These are phyloP conservation scores for Cossypha dichroa DNA, from an alignment of 2,797 vertebrate genomes.

Conservation along the genomic window DNA sequence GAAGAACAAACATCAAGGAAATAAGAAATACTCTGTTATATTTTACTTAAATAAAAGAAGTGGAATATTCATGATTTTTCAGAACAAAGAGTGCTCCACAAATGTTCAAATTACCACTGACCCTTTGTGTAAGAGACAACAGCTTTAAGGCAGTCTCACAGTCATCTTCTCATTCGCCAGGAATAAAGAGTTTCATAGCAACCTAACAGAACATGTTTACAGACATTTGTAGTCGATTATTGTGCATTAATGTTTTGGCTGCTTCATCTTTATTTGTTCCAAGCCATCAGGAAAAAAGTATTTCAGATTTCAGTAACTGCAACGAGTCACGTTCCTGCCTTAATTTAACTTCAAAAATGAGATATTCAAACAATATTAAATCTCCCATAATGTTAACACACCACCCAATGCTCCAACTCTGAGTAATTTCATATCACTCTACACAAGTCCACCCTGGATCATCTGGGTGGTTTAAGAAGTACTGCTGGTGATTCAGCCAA, in stretches of 20 bases:
- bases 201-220: conserved; percentile 47
- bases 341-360: background rate
- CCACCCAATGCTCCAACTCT: background rate
- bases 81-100: background rate
- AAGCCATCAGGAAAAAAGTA: conserved; percentile 5
- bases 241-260: conserved; percentile 33
- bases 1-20: background rate
- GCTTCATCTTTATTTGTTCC: conserved; percentile 10
- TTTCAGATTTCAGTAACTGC: conserved; percentile 16
- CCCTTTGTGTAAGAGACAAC: background rate
- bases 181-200: conserved; percentile 59
- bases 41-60: background rate
- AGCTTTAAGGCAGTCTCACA: background rate
- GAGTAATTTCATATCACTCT: background rate
- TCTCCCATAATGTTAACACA: background rate
- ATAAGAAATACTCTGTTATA: background rate
- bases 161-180: background rate
- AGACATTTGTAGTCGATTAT: conserved; percentile 21
- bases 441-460: accelerated
- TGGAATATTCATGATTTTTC: background rate
- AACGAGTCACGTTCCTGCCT: background rate
- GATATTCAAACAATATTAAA: background rate
- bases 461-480: background rate
- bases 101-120: background rate
- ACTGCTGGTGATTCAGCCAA: background rate